These are phyloP conservation scores for Orthonychiurus folsomi DNA, from an alignment of 2,888 invertebrate species.

Conservation along the genomic window DNA sequence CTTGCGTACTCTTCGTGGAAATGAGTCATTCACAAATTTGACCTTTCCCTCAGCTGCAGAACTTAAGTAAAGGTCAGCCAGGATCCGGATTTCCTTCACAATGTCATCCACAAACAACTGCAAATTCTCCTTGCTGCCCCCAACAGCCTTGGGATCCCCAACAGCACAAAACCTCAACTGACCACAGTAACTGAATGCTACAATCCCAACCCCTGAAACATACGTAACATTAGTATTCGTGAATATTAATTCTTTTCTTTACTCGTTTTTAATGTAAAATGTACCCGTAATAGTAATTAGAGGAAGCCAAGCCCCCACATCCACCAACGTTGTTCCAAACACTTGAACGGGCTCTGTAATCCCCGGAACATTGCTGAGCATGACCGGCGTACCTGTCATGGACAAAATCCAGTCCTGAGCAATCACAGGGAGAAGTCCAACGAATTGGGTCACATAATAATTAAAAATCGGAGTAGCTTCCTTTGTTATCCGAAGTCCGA, in stretches of 20 bases:
- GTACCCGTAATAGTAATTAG: constrained; percentile 34
- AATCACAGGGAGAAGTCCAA: constrained; percentile 29
- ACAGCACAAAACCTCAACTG: constrained; percentile 27
- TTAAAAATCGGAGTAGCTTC: constrained; percentile 33
- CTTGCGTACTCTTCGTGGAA: no score
- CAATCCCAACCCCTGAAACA: constrained; percentile 30
- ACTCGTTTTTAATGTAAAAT: constrained; percentile 2
- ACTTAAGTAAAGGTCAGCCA: not conserved
- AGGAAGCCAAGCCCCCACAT: constrained; percentile 32
- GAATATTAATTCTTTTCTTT: constrained; percentile 1
- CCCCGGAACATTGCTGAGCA: constrained; percentile 36
- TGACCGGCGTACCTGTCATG: constrained; percentile 30
- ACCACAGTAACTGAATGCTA: constrained; percentile 32
- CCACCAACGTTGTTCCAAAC: constrained; percentile 28
- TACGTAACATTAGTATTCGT: not conserved
- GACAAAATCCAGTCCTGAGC: constrained; percentile 24
- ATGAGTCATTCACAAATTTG: no score
- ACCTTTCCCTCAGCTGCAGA: no score
- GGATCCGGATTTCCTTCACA: constrained; percentile 20
- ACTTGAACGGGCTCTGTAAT: constrained; percentile 22
- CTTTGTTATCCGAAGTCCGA: constrained; percentile 18
- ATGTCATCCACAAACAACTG: constrained; percentile 29
- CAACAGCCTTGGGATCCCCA: constrained; percentile 27
- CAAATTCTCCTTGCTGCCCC: constrained; percentile 17
- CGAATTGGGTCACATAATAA: constrained; percentile 25